Evolutionary conservation across 2,888 invertebrate species (phyloP).

Genomic region (Brassicogethes aeneus): DNA sequence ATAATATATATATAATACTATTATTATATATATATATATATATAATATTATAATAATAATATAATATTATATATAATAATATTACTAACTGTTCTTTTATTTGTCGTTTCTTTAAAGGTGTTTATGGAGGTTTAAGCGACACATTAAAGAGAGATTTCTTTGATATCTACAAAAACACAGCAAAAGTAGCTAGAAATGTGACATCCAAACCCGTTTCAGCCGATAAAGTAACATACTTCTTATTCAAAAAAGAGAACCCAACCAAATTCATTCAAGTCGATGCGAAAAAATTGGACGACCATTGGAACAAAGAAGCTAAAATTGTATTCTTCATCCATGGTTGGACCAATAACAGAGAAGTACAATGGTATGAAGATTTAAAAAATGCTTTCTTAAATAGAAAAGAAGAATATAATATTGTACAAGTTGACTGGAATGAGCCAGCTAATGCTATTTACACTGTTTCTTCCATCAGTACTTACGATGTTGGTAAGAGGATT

Average conservation of each 20-base stretch:
- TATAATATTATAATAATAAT: too few species aligned
- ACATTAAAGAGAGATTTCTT: conserved; percentile 23
- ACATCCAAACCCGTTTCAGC: conserved; percentile 19
- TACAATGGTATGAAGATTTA: conserved; percentile 23
- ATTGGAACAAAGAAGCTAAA: conserved; percentile 14
- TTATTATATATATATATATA: too few species aligned
- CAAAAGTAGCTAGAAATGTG: conserved; percentile 20
- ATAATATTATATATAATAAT: too few species aligned
- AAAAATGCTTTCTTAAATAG: conserved; percentile 24
- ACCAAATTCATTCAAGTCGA: conserved; percentile 18
- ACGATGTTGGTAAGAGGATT: conserved; percentile 25
- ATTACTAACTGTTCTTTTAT: too few species aligned
- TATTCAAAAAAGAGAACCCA: conserved; percentile 19
- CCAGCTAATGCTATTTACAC: conserved; percentile 25
- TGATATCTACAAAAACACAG: conserved; percentile 23
- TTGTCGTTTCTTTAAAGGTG: too few species aligned
- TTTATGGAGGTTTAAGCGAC: too few species aligned
- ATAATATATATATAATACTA: too few species aligned
- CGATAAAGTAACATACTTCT: conserved; percentile 21
- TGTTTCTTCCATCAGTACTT: conserved; percentile 25
- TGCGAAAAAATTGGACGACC: conserved; percentile 16
- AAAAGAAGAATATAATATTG: conserved; percentile 18
- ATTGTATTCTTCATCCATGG: conserved; percentile 27
- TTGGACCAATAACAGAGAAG: conserved; percentile 23
- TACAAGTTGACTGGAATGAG: conserved; percentile 28